phyloP scores from a whole-genome alignment of 2,888 invertebrate genomes.

The Arenicola marina region DNA sequence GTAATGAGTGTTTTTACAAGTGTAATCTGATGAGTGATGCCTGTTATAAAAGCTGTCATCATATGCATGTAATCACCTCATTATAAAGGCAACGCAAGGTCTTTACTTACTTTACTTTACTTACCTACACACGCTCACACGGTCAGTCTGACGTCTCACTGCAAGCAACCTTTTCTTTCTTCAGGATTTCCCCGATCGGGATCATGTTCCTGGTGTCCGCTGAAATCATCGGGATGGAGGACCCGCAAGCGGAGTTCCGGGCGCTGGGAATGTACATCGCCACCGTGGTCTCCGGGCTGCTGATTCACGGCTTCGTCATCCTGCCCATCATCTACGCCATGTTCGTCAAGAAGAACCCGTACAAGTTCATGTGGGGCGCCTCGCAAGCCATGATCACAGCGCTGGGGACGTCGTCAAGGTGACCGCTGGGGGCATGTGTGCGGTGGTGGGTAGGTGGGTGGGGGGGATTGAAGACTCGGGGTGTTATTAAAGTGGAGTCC shows the following conservation, averaged over 20 bases:
- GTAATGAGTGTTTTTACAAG: too few species aligned
- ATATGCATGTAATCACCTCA: too few species aligned
- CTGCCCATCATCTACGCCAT: conserved; percentile 82
- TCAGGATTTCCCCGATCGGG: conserved; percentile 60
- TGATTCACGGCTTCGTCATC: conserved; percentile 88
- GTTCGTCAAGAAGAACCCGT: conserved; percentile 50
- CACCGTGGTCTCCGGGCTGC: conserved; percentile 82
- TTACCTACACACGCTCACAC: too few species aligned
- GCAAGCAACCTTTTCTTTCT: neutral
- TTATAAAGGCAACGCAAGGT: too few species aligned
- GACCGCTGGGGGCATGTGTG: too few species aligned
- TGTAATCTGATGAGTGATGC: too few species aligned
- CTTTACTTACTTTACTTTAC: too few species aligned
- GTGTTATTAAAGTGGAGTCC: too few species aligned
- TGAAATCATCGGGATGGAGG: conserved; percentile 87
- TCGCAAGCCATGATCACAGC: conserved; percentile 69
- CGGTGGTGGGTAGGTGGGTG: too few species aligned
- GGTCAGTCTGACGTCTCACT: too few species aligned
- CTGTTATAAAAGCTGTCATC: too few species aligned
- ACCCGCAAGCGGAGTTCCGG: conserved; percentile 78
- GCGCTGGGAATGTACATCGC: conserved; percentile 90
- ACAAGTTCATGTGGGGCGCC: conserved; percentile 43
- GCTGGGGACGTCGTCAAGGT: conserved; percentile 58
- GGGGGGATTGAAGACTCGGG: too few species aligned
- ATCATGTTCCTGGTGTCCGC: conserved; percentile 69